Conservation (phyloP, 2,797 vertebrate species). For the Oreochromis mossambicus region DNA sequence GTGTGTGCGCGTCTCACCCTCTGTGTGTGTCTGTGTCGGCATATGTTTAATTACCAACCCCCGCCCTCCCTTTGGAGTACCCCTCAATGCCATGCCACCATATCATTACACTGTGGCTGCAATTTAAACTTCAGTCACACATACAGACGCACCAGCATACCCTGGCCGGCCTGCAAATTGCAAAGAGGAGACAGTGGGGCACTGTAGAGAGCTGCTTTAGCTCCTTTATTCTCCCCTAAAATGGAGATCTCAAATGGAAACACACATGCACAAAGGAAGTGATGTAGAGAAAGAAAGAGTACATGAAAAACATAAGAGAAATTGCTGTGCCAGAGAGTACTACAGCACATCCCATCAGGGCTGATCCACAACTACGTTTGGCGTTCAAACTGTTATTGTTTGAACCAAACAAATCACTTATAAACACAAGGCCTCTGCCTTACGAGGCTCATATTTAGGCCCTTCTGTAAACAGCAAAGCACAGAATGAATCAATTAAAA, state of each 20-base stretch:
- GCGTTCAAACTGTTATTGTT: constrained; percentile 79
- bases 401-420: constrained; percentile 82
- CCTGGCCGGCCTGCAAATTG: constrained; percentile 35
- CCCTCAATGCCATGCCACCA: constrained; percentile 71
- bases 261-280: background rate
- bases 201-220: constrained; percentile 28
- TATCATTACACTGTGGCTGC: constrained; percentile 74
- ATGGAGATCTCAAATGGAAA: constrained; percentile 24
- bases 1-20: background rate
- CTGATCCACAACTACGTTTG: constrained; percentile 63
- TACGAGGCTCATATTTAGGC: constrained; percentile 80
- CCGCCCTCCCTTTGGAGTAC: constrained; percentile 57
- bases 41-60: constrained; percentile 72
- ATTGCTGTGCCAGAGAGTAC: constrained; percentile 23
- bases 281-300: background rate
- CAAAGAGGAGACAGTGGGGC: constrained; percentile 52
- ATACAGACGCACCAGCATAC: constrained; percentile 15
- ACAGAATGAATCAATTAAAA: constrained; percentile 88
- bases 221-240: constrained; percentile 37
- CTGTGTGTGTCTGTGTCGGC: constrained; percentile 56
- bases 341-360: constrained; percentile 23
- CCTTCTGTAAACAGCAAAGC: constrained; percentile 80
- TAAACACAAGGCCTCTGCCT: constrained; percentile 80
- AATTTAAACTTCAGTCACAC: constrained; percentile 66
- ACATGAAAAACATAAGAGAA: constrained; percentile 19